Evolutionary conservation across 1,140 invertebrate genomes (phyloP), one percentile per base, ranked within the genome.

Genomic region (Lordiphosa mommai): DNA sequence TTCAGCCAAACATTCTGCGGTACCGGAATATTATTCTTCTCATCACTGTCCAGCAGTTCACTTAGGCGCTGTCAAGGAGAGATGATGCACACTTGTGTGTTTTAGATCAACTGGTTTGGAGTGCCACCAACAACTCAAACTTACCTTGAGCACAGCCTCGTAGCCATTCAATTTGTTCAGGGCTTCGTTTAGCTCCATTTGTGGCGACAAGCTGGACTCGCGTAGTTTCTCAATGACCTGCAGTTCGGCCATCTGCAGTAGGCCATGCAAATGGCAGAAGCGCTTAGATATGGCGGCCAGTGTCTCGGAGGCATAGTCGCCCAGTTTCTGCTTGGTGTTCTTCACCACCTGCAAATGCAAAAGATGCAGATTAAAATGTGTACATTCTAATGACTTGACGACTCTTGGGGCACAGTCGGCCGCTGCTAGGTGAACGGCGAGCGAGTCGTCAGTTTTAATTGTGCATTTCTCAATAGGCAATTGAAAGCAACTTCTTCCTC

Each of bases 211-310:
- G 34, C 84, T 77, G 51, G 61, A 53, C 43, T 72, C 57, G 30
- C 67, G 72, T 33, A 88, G 56, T 23, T 44, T 53, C 32, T 72
- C 76, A n/a, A 72, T 48, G n/a, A 64, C 50, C 44, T 61, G 53
- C 30, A 66, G 44, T 16, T 88, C 76, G 32, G 72, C 60, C 51
- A 59, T 69, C 61, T 88, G 87, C 34, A 88, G 48, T 10, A 64
- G 61, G 17, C 74, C 71, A 46, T 88, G 87, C 40, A 88, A 44
- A 44, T 73, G 48, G 37, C 64, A 44, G 36, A 82, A 88, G 55
- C 52, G 50, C 9, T 72, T 51, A 0, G 66, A 61, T 17, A 88
- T 59, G 3, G 47, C 50, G 37, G 40, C 36, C 48, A 82, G 10
- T 2, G 74, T 61, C 13, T 86, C 61, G 6, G 37, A 16, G 17